phyloP scores from a whole-genome alignment of 2,113 vertebrate genomes.

The Corythornis vintsioides region DNA sequence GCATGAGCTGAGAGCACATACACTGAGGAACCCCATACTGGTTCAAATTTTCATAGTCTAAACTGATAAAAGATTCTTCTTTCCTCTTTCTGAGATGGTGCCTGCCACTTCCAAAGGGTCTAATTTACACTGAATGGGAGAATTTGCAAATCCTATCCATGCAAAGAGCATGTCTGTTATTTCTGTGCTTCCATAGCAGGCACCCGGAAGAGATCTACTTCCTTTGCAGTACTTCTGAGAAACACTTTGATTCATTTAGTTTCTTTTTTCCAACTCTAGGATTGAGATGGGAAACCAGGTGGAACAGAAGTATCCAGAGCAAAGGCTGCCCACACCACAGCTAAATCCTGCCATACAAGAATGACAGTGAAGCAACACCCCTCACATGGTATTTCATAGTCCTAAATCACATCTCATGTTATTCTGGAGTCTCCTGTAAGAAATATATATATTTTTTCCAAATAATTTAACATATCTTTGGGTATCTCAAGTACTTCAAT shows the following conservation, averaged over 20 bases:
- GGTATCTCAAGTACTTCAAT: background rate
- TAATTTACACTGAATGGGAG: background rate
- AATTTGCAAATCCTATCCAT: background rate
- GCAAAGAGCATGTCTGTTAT: background rate
- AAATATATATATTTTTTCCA: background rate
- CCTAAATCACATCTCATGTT: background rate
- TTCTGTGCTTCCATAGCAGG: background rate
- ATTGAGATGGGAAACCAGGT: background rate
- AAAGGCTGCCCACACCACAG: background rate
- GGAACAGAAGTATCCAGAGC: background rate
- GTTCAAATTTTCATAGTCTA: background rate
- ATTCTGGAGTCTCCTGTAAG: background rate
- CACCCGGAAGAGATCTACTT: background rate
- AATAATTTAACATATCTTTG: background rate
- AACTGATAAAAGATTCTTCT: background rate
- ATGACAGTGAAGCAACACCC: background rate
- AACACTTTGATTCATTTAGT: slow-evolving; percentile 46
- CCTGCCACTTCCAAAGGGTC: background rate
- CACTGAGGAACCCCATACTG: background rate
- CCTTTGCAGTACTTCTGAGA: slow-evolving; percentile 57
- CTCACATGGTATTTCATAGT: background rate
- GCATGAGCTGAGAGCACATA: background rate
- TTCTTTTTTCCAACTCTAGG: background rate
- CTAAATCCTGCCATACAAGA: background rate
- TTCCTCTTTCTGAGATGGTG: background rate